phyloP scores from a whole-genome alignment of 2,888 invertebrate genomes.

The Ypsolopha scabrella region DNA sequence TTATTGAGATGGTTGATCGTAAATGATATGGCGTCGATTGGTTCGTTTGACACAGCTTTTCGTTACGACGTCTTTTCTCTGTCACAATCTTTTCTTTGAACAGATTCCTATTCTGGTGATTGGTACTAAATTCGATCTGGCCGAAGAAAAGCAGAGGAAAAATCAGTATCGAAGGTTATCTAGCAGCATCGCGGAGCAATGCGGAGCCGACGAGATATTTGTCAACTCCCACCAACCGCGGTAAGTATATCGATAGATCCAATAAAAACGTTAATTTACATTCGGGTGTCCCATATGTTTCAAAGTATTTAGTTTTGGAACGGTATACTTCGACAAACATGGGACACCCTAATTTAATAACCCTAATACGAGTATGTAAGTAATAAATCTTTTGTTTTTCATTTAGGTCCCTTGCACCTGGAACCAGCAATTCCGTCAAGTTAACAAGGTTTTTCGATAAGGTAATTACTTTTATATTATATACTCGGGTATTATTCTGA shows the following conservation, averaged over 20 bases:
- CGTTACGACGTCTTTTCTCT: too few species aligned
- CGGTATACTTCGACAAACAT: too few species aligned
- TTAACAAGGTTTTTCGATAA: constrained; percentile 95
- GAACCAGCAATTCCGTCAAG: constrained; percentile 94
- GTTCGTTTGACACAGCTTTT: too few species aligned
- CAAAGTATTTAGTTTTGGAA: too few species aligned
- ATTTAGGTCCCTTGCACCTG: constrained; percentile 88
- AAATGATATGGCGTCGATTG: too few species aligned
- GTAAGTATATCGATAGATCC: constrained; percentile 19
- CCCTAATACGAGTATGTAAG: too few species aligned
- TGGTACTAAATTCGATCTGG: constrained; percentile 92
- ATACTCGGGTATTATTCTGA: too few species aligned
- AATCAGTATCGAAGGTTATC: constrained; percentile 66
- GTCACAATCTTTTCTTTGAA: constrained; percentile 19
- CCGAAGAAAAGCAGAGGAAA: constrained; percentile 79
- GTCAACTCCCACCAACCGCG: constrained; percentile 77
- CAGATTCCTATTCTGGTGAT: constrained; percentile 94
- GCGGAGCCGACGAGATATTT: constrained; percentile 94
- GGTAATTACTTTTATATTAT: constrained; percentile 43
- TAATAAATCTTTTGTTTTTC: neutral
- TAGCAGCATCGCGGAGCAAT: constrained; percentile 86
- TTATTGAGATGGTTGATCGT: too few species aligned
- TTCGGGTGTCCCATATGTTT: too few species aligned
- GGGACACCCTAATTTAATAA: too few species aligned
- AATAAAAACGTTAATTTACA: too few species aligned